A percentile compares a stretch with the other conserved stretches of the same genome.
phyloP scores from a whole-genome alignment of 23 tunicate species.

The Botrylloides violaceus region DNA sequence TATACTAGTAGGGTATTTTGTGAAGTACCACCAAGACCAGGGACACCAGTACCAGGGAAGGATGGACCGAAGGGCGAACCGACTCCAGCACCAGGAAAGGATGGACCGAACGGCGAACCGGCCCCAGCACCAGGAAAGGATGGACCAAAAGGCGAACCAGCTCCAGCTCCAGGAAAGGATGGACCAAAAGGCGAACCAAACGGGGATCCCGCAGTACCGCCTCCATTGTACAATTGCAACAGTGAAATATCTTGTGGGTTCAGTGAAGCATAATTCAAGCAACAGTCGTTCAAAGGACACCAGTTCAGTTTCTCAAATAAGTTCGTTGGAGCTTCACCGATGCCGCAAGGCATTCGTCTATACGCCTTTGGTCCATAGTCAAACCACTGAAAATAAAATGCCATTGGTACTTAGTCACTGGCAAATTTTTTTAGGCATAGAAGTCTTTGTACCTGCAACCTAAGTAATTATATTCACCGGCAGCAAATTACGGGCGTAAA shows the following conservation, averaged over 20 bases:
- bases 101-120: neutral
- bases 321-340: neutral
- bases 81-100: neutral
- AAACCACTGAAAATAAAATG: constrained; percentile 16
- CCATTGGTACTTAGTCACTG: too few relatives aligned
- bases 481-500: too few relatives aligned
- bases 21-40: neutral
- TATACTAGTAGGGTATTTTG: neutral
- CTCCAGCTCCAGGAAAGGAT: neutral
- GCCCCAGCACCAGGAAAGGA: neutral
- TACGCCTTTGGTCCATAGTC: constrained; percentile 11
- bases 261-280: constrained; percentile 1
- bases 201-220: neutral
- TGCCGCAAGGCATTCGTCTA: constrained; percentile 4
- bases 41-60: neutral
- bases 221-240: neutral
- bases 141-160: neutral
- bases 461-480: too few relatives aligned
- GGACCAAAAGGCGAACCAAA: neutral
- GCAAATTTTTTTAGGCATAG: too few relatives aligned
- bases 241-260: neutral
- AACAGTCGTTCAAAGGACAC: constrained; percentile 3
- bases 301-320: neutral
- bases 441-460: too few relatives aligned
- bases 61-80: neutral